Evolutionary conservation across 2,797 vertebrate genomes (phyloP).

Genomic region (Sebastes trivittatus): DNA sequence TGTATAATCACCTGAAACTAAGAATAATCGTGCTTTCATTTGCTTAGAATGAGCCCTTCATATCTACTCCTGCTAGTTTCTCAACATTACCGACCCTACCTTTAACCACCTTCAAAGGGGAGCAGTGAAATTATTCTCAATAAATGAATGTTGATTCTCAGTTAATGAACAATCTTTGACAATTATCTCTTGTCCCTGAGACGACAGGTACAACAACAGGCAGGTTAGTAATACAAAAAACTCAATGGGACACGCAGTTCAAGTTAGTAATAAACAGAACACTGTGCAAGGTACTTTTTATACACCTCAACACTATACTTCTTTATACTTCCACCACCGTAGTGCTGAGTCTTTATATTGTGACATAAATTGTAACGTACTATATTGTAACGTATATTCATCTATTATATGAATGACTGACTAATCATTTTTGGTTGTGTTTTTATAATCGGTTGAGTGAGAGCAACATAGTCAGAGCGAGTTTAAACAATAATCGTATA

Average conservation of each 20-base stretch:
- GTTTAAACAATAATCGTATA: not conserved
- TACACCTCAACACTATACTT: not conserved
- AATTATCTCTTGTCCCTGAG: conserved; percentile 1
- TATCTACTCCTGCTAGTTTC: too few species aligned
- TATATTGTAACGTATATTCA: not conserved
- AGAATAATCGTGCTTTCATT: too few species aligned
- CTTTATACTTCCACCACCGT: too few species aligned
- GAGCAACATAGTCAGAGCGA: not conserved
- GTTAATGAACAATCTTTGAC: conserved; percentile 36
- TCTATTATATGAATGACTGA: not conserved
- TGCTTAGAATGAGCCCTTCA: too few species aligned
- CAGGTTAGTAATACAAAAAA: too few species aligned
- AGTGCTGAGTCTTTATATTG: not conserved
- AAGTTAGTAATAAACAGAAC: not conserved
- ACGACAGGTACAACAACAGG: not conserved
- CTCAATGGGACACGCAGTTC: not conserved
- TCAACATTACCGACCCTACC: too few species aligned
- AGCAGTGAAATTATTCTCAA: not conserved
- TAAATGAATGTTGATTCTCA: conserved; percentile 8
- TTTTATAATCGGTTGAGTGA: not conserved
- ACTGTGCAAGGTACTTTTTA: not conserved
- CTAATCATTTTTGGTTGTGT: not conserved
- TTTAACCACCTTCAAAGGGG: not conserved
- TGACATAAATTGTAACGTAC: not conserved
- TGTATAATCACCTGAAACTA: too few species aligned